These are phyloP conservation scores for Cephus rjabovi DNA, from an alignment of 2,888 invertebrate genomes.

Conservation along the genomic window DNA sequence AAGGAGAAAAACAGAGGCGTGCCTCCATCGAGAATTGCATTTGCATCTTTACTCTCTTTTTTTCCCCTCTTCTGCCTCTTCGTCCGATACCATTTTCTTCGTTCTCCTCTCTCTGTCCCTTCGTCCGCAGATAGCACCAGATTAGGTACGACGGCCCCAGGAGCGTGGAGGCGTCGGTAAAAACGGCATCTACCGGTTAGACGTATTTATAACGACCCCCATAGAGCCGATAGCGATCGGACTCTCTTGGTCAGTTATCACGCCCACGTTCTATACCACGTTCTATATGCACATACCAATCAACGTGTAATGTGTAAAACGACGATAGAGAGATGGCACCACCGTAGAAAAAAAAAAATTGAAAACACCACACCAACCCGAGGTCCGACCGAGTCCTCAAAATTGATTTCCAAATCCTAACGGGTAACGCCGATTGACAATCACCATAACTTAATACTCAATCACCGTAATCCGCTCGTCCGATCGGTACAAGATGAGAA, in stretches of 20 bases:
- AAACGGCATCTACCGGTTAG: not conserved
- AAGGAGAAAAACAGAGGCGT: not conserved
- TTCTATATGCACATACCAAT: not conserved
- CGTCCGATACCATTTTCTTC: not conserved
- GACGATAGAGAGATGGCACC: not conserved
- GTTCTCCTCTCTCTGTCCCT: not conserved
- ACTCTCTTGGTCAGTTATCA: not conserved
- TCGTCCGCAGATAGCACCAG: not conserved
- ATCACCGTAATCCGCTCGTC: not conserved
- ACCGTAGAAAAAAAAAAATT: not conserved
- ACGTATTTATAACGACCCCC: not conserved
- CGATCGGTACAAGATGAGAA: not conserved
- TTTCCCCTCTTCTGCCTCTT: not conserved
- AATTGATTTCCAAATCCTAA: not conserved
- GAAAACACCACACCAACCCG: not conserved
- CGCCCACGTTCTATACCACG: not conserved
- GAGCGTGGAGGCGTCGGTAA: not conserved
- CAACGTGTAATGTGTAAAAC: not conserved
- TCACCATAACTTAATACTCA: not conserved
- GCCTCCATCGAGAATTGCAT: not conserved
- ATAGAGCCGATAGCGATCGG: not conserved
- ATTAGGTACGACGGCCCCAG: not conserved
- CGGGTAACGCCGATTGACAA: not conserved
- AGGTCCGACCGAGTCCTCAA: not conserved
- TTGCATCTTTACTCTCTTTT: slow-evolving; percentile 7